Evolutionary conservation across 2,797 vertebrate species (phyloP), one percentile per base, ranked within the genome.

Genomic region (Lithobates pipiens): DNA sequence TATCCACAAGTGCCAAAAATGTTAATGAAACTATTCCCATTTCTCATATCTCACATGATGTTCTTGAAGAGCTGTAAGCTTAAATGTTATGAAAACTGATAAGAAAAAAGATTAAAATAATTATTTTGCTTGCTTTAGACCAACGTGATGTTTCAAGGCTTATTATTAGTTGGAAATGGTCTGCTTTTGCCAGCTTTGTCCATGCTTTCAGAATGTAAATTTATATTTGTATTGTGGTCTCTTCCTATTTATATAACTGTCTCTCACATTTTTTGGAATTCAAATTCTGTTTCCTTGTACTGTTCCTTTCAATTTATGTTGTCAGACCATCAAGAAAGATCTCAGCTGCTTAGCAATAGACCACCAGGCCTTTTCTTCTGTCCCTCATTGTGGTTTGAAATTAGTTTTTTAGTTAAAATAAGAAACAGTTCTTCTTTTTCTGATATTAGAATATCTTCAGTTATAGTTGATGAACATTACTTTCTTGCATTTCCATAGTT

Each of bases 291-390:
- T 34, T 81, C 21, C 39, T 73, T 81, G 21, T 72, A n/a, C n/a
- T 81, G 0, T 46, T 73, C 50, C 29, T 39, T 70, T 70, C 18
- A 81, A 71, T 50, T 32, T 29, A 57, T 72, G 46, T 81, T 34
- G 57, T 10, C 25, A 39, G 44, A 57, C n/a, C 21, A 18, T 11
- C 69, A 72, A 54, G 50, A 54, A 54, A 18, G 69, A 23, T 25
- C 34, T 81, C 23, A 42, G 69, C 69, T 81, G 79, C 79, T 39
- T 39, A 81, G 79, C 79, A 81, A 81, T 69, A 73, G 69, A 63
- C 69, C 29, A 72, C 23, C 25, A 32, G 79, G 44, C 50, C 79
- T 81, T 76, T 81, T 61, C n/a, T 63, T 81, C 50, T 61, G 23
- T 50, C 10, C 25, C 44, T 80, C 68, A 70, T 70, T 71, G 68